Conservation (phyloP, 2,113 vertebrate genomes). For the Chaetorhynchus papuensis region DNA sequence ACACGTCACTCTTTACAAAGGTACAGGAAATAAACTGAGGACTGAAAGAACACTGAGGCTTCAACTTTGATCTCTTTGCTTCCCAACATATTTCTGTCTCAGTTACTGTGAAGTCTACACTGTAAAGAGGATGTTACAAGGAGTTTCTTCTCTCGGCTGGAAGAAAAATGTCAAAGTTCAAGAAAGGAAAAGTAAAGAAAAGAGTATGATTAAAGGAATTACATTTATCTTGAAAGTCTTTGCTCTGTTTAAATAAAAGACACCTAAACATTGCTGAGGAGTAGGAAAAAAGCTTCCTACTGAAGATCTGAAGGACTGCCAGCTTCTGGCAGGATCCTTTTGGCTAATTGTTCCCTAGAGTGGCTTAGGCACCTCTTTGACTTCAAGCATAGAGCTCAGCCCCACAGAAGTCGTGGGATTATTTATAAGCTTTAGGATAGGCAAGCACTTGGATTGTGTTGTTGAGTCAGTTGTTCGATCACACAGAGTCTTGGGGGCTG, state of each 20-base stretch:
- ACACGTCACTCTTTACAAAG: neutral
- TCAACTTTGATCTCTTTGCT: constrained; percentile 12
- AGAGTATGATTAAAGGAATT: neutral
- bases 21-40: neutral
- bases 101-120: neutral
- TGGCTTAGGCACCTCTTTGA: neutral
- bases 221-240: neutral
- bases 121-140: neutral
- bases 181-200: neutral
- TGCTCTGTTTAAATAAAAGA: neutral
- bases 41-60: neutral
- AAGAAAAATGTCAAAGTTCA: neutral
- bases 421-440: neutral
- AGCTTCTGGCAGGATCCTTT: neutral
- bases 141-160: neutral
- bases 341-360: neutral
- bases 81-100: neutral
- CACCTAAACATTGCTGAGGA: neutral
- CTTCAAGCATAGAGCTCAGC: neutral
- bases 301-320: neutral
- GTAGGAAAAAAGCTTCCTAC: neutral
- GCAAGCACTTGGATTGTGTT: neutral
- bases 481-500: neutral
- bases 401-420: neutral
- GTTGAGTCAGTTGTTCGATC: neutral